Conservation (phyloP, 2,113 vertebrate genomes). For the Orycteropus afer region DNA sequence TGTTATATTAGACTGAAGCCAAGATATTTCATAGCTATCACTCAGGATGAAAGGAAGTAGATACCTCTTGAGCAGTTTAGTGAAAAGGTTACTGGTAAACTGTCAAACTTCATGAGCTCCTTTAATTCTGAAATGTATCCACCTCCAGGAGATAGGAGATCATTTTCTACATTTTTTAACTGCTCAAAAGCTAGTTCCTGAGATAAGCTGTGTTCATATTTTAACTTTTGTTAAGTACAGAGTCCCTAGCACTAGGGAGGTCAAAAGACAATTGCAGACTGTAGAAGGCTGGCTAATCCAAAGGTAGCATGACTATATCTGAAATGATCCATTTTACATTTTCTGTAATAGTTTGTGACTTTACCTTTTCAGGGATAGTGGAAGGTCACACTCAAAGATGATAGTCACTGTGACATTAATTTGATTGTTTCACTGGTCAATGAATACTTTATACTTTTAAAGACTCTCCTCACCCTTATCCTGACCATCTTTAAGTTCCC, state of each 20-base stretch:
- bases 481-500: not conserved
- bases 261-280: not conserved
- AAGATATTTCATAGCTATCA: conserved; percentile 28
- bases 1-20: not conserved
- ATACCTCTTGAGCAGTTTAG: not conserved
- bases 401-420: not conserved
- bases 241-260: not conserved
- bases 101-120: conserved; percentile 35
- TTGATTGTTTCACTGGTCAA: not conserved
- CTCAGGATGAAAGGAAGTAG: not conserved
- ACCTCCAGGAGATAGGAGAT: conserved; percentile 16
- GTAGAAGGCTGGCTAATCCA: not conserved
- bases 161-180: conserved; percentile 3
- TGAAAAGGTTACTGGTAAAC: conserved; percentile 46
- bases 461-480: not conserved
- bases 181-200: conserved; percentile 34
- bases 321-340: not conserved
- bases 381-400: conserved; percentile 18
- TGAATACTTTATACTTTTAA: not conserved
- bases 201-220: not conserved
- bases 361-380: conserved; percentile 15
- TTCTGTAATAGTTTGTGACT: not conserved
- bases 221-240: not conserved
- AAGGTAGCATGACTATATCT: not conserved
- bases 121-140: conserved; percentile 37